Evolutionary conservation across 1,140 invertebrate species (phyloP).

Genomic region (Anagrus nilaparvatae): DNA sequence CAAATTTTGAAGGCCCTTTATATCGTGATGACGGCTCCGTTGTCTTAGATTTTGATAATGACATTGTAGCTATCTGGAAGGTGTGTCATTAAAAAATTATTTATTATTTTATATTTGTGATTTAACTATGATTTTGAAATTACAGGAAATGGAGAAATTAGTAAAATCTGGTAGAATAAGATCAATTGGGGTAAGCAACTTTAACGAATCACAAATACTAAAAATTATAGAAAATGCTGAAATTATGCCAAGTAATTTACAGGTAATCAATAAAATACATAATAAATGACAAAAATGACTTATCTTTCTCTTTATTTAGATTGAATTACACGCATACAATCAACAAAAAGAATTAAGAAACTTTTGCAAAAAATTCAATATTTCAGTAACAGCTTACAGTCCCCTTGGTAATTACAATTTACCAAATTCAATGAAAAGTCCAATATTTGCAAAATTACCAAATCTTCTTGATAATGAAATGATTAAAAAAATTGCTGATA

Average conservation of each 20-base stretch:
- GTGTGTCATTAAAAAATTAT: too few relatives aligned
- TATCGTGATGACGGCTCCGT: too few relatives aligned
- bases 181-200: constrained; percentile 70
- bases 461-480: constrained; percentile 57
- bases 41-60: too few relatives aligned
- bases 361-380: constrained; percentile 60
- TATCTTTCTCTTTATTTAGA: constrained; percentile 43
- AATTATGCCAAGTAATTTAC: constrained; percentile 59
- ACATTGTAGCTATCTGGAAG: too few relatives aligned
- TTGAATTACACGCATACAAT: constrained; percentile 73
- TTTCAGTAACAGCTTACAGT: constrained; percentile 71
- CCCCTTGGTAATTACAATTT: constrained; percentile 57
- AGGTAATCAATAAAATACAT: too few relatives aligned
- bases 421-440: too few relatives aligned
- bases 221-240: constrained; percentile 51
- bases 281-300: too few relatives aligned
- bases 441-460: constrained; percentile 51
- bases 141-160: constrained; percentile 63
- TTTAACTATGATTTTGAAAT: constrained; percentile 13
- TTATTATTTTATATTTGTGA: neutral
- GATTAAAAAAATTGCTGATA: constrained; percentile 56
- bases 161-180: constrained; percentile 50
- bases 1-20: too few relatives aligned
- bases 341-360: constrained; percentile 66
- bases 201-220: constrained; percentile 58